Evolutionary conservation across 2,797 vertebrate species (phyloP).

Genomic region (Syngnathus rostellatus): DNA sequence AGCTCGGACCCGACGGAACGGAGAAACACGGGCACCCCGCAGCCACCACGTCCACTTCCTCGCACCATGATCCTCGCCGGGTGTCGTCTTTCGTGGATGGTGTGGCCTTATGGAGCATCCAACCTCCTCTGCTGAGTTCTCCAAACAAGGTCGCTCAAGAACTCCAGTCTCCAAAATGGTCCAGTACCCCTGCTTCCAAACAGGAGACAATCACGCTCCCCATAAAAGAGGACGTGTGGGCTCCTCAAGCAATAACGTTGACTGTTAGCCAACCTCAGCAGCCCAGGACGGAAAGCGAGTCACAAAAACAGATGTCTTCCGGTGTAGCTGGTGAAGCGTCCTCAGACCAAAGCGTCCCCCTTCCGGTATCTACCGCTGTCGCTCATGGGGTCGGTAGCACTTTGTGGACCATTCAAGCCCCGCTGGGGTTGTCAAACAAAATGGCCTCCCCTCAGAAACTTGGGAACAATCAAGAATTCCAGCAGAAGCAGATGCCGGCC

Average conservation of each 20-base stretch:
- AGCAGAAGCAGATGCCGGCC: conserved; percentile 52
- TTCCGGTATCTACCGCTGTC: conserved; percentile 40
- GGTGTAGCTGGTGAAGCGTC: conserved; percentile 39
- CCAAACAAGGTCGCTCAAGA: conserved; percentile 43
- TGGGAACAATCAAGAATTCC: conserved; percentile 52
- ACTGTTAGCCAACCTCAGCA: conserved; percentile 55
- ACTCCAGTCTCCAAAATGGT: conserved; percentile 51
- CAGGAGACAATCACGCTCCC: conserved; percentile 37
- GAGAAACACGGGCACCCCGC: conserved; percentile 46
- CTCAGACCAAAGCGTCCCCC: conserved; percentile 55
- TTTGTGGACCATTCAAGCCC: conserved; percentile 55
- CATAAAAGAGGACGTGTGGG: conserved; percentile 54
- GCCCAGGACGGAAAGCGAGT: conserved; percentile 48
- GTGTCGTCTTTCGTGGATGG: conserved; percentile 45
- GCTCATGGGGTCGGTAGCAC: conserved; percentile 45
- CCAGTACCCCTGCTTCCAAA: conserved; percentile 25
- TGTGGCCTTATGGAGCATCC: conserved; percentile 57
- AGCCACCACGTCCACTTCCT: conserved; percentile 34
- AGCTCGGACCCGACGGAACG: conserved; percentile 25
- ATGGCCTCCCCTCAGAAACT: conserved; percentile 52
- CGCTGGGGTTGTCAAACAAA: conserved; percentile 56
- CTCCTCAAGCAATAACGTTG: conserved; percentile 37
- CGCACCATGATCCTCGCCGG: conserved; percentile 35
- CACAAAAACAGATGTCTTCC: conserved; percentile 48
- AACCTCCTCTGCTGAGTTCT: conserved; percentile 35